Evolutionary conservation across 2,888 invertebrate genomes (phyloP).

Genomic region (Lasioglossum leucozonium): DNA sequence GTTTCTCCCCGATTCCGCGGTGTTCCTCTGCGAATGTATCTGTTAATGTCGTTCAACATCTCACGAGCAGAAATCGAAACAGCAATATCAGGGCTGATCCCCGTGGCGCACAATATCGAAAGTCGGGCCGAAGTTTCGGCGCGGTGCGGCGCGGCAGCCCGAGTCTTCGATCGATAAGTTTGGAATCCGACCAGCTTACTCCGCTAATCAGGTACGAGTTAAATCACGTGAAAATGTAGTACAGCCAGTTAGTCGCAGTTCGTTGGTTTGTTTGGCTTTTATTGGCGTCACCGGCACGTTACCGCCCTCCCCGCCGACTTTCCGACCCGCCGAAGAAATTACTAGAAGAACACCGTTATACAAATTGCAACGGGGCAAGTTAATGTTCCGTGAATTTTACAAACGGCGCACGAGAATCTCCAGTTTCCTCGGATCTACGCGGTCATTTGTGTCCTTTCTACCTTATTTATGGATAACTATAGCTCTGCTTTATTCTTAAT

Average conservation of each 20-base stretch:
- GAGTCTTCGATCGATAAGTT: slow-evolving; percentile 34
- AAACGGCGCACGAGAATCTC: neutral
- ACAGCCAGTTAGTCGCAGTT: slow-evolving; percentile 34
- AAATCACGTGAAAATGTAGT: slow-evolving; percentile 48
- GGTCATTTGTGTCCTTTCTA: neutral
- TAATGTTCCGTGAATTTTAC: slow-evolving; percentile 43
- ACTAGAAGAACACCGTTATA: slow-evolving; percentile 12
- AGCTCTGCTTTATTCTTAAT: neutral
- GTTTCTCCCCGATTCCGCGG: neutral
- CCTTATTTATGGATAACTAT: neutral
- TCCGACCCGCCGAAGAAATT: slow-evolving; percentile 13
- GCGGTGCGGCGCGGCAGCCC: no score
- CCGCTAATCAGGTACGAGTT: slow-evolving; percentile 48
- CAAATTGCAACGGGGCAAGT: slow-evolving; percentile 12
- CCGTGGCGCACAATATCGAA: neutral
- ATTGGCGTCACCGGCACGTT: slow-evolving; percentile 7
- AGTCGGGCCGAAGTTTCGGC: slow-evolving; percentile 3
- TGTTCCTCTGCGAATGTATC: slow-evolving; percentile 7
- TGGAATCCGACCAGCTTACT: slow-evolving; percentile 27
- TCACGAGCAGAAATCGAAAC: slow-evolving; percentile 30
- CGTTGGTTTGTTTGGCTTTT: slow-evolving; percentile 26
- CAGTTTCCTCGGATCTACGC: neutral
- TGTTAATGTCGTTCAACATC: slow-evolving; percentile 24
- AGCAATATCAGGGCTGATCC: slow-evolving; percentile 4
- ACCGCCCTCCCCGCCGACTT: neutral